These are phyloP conservation scores for Heliothis subflexa DNA, from an alignment of 1,140 invertebrate species.

Conservation along the genomic window DNA sequence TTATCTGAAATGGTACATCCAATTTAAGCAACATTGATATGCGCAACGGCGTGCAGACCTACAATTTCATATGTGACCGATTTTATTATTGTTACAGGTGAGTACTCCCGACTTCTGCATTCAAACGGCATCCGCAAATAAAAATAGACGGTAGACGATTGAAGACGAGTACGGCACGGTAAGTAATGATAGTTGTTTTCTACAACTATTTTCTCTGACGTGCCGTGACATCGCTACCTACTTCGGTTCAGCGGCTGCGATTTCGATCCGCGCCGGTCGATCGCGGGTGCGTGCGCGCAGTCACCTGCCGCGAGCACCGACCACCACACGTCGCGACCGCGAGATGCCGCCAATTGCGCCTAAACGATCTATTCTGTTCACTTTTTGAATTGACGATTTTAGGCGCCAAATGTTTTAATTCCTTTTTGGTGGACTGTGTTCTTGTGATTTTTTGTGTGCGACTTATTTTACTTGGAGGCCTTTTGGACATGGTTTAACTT, in stretches of 20 bases:
- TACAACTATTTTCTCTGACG: constrained; percentile 68
- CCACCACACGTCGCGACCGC: constrained; percentile 56
- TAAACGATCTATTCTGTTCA: constrained; percentile 53
- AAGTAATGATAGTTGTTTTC: constrained; percentile 65
- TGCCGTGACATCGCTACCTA: constrained; percentile 72
- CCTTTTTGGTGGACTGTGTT: constrained; percentile 51
- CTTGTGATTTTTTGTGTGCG: constrained; percentile 54
- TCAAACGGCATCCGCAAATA: constrained; percentile 57
- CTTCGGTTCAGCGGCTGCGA: constrained; percentile 56
- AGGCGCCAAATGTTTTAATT: constrained; percentile 52
- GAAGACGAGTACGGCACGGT: constrained; percentile 57
- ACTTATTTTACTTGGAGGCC: constrained; percentile 55
- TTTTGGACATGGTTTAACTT: constrained; percentile 45
- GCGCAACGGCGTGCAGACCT: constrained; percentile 13
- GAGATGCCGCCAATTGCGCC: constrained; percentile 54
- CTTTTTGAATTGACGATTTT: constrained; percentile 54
- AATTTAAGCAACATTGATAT: background rate
- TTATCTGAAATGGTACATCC: background rate
- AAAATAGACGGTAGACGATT: constrained; percentile 58
- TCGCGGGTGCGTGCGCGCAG: constrained; percentile 51
- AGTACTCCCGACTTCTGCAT: constrained; percentile 57
- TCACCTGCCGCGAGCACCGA: constrained; percentile 64
- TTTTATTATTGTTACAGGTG: constrained; percentile 66
- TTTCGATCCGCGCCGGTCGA: constrained; percentile 49
- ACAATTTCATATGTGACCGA: constrained; percentile 48